A percentile compares a stretch with the other conserved stretches of the same genome.
Conservation (phyloP, 2,888 invertebrate species). For the Caradrina clavipalpis region DNA sequence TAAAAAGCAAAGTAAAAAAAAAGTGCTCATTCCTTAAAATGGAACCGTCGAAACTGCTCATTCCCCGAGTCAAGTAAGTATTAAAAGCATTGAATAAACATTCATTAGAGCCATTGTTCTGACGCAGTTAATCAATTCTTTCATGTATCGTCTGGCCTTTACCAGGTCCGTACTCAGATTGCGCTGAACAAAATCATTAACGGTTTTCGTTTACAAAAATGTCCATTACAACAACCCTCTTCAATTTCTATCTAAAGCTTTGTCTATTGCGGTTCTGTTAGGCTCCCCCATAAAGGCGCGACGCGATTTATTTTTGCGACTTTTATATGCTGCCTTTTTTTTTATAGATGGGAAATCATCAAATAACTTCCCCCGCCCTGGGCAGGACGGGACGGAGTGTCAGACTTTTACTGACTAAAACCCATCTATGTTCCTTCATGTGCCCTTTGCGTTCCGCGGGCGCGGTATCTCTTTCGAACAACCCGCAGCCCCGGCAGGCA, state of each 20-base stretch:
- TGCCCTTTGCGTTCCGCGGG: no score
- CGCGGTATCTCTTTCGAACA: no score
- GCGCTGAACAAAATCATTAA: slow-evolving; percentile 74
- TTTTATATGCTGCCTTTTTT: no score
- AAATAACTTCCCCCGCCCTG: no score
- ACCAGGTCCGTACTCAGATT: slow-evolving; percentile 63
- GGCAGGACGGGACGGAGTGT: no score
- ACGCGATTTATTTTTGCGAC: slow-evolving; percentile 14
- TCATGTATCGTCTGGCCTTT: slow-evolving; percentile 67
- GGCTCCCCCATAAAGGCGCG: slow-evolving; percentile 1
- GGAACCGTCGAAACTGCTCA: slow-evolving; percentile 22
- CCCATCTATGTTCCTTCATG: no score
- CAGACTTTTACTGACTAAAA: no score
- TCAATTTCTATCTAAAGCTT: slow-evolving; percentile 80
- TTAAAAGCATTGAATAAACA: slow-evolving; percentile 60
- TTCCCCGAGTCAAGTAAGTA: slow-evolving; percentile 38
- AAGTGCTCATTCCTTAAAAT: not conserved
- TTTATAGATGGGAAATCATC: no score
- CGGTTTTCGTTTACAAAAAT: slow-evolving; percentile 79
- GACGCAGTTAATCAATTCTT: slow-evolving; percentile 64
- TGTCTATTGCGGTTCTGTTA: slow-evolving; percentile 67
- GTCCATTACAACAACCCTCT: slow-evolving; percentile 80
- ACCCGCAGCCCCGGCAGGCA: no score
- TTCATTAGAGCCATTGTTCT: slow-evolving; percentile 61
- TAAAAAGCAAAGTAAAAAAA: not conserved